Evolutionary conservation across 2,113 vertebrate genomes (phyloP).

Genomic region (Lichenostomus cassidix): DNA sequence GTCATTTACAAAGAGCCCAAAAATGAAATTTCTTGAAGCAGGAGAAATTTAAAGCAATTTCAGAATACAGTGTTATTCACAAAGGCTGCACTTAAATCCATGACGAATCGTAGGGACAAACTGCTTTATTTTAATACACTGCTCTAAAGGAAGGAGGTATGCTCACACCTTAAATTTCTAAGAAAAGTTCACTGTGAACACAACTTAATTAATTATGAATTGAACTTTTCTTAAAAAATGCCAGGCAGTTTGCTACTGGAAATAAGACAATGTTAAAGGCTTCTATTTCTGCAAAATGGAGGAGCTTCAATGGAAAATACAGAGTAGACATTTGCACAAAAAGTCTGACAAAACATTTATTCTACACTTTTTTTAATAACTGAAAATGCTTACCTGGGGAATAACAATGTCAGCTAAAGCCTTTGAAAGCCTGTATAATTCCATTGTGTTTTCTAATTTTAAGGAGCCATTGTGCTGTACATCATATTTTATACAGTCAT

Average conservation of each 20-base stretch:
- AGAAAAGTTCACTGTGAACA: not conserved
- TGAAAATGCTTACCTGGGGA: constrained; percentile 80
- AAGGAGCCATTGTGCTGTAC: constrained; percentile 88
- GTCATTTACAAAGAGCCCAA: not conserved
- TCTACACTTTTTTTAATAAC: not conserved
- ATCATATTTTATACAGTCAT: constrained; percentile 91
- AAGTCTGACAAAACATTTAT: not conserved
- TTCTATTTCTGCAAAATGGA: not conserved
- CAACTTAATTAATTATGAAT: not conserved
- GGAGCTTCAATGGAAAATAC: not conserved
- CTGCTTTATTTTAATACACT: not conserved
- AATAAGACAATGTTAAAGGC: not conserved
- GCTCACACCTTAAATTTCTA: not conserved
- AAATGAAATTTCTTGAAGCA: not conserved
- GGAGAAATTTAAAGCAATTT: not conserved
- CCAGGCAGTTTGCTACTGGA: not conserved
- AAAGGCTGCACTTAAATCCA: not conserved
- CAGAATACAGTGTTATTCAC: not conserved
- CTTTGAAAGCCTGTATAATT: constrained; percentile 88
- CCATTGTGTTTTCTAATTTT: constrained; percentile 88
- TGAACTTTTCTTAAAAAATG: not conserved
- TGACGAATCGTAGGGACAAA: not conserved
- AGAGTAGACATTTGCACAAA: not conserved
- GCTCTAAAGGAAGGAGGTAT: not conserved
- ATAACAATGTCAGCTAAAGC: constrained; percentile 90